Evolutionary conservation across 1,140 invertebrate genomes (phyloP), one percentile per base, ranked within the genome.

Genomic region (Drosophila nikananu): DNA sequence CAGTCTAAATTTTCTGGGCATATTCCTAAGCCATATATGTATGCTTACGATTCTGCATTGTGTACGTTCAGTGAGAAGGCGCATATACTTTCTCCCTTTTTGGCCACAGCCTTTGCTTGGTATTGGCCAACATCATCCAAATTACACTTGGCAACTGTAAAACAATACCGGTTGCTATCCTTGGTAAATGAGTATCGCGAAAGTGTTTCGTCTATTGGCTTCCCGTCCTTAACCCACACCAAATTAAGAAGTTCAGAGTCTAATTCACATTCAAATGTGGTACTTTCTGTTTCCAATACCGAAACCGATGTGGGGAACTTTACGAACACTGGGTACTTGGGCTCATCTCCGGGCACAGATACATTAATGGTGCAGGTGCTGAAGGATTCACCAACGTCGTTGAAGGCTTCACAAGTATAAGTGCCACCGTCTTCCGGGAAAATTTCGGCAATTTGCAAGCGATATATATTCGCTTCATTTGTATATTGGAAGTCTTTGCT

Each of bases 381-480:
- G 94, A 98, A 98, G 60, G 97, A 97, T 94, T 99, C 98, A 67
- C 98, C 98, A 60, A 95, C 96, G 93, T 98, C 97, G 94, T 99
- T 99, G 94, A 99, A 99, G 48, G 98, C 98, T 94, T 99, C 98
- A 93, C 98, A 99, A 5, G 98, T 98, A 94, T 99, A 99, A 30
- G 97, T 97, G 51, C 98, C 98, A 91, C 95, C 94, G 67, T 93
- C 91, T 94, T 99, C 98, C 7, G 98, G 98, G 95, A 98, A 98
- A 86, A 99, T 98, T 93, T 99, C 98, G 19, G 97, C 96, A 74
- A 99, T 99, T 74, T 96, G 95, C 67, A 99, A 93, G 90, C 97
- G 97, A 93, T 98, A 97, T 65, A 97, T 97, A 93, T 98, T 98
- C 2, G 97, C 98, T 91, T 97, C 96, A 86, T 95, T 97, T 23